A percentile compares a stretch with the other conserved stretches of the same genome.
Evolutionary conservation across 2,888 invertebrate genomes (phyloP).

Genomic region (Trichogramma evanescens): DNA sequence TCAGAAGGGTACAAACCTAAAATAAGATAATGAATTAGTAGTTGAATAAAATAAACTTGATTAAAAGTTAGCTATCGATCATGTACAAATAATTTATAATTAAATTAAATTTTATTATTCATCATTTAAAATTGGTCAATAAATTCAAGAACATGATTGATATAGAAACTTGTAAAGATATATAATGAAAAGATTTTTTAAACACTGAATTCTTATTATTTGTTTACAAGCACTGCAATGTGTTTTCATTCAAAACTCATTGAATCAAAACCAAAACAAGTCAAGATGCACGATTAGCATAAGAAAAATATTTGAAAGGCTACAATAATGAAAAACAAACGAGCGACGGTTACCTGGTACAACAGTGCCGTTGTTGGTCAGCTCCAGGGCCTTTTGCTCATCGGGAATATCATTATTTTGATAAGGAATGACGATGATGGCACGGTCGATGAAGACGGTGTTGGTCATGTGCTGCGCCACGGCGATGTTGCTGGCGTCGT

Average conservation of each 20-base stretch:
- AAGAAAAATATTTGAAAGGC: neutral
- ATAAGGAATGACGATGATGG: constrained; percentile 89
- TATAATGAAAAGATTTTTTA: neutral
- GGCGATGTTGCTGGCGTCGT: constrained; percentile 77
- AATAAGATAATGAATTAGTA: constrained; percentile 10
- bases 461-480: constrained; percentile 98
- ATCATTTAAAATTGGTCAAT: neutral
- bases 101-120: neutral
- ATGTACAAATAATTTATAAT: neutral
- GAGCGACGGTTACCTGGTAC: constrained; percentile 55
- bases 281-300: neutral
- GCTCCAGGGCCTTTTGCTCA: constrained; percentile 86
- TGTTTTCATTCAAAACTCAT: too few relatives aligned
- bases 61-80: too few relatives aligned
- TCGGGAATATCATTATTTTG: constrained; percentile 88
- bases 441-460: constrained; percentile 97
- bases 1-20: constrained; percentile 71
- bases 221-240: too few relatives aligned
- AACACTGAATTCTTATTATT: too few relatives aligned
- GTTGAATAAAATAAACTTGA: neutral
- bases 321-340: neutral
- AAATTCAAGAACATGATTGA: neutral
- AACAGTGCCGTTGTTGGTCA: constrained; percentile 82
- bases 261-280: neutral
- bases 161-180: neutral